A percentile compares a stretch with the other conserved stretches of the same genome.
These are phyloP conservation scores for Volucella bombylans DNA, from an alignment of 2,888 invertebrate species.

Conservation along the genomic window DNA sequence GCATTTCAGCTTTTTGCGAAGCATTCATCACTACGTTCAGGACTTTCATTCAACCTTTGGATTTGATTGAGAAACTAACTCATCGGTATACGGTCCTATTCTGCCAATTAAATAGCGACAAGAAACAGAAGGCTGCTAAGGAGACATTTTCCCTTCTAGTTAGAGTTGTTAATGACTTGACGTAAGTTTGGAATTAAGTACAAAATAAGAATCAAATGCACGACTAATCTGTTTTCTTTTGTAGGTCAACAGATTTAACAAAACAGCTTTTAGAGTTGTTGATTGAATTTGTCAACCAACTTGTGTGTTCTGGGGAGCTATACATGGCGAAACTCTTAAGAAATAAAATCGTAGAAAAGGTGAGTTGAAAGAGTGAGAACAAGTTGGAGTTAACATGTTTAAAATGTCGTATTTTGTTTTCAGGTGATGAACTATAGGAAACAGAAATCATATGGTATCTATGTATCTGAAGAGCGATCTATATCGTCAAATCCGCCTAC, in stretches of 20 bases:
- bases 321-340: constrained; percentile 94
- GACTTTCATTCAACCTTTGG: constrained; percentile 94
- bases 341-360: constrained; percentile 95
- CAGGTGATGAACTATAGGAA: constrained; percentile 80
- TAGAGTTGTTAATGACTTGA: constrained; percentile 96
- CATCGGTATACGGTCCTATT: constrained; percentile 86
- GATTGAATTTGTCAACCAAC: constrained; percentile 96
- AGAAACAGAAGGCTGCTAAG: constrained; percentile 89
- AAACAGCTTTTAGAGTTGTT: constrained; percentile 90
- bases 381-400: not conserved
- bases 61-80: constrained; percentile 92
- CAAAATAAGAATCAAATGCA: not conserved
- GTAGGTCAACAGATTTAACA: constrained; percentile 92
- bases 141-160: constrained; percentile 96
- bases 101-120: constrained; percentile 85
- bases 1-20: constrained; percentile 85
- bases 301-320: constrained; percentile 95
- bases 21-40: constrained; percentile 99
- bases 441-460: constrained; percentile 77
- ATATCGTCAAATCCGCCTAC: constrained; percentile 85
- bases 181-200: constrained; percentile 86
- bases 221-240: constrained; percentile 74
- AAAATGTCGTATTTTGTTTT: constrained; percentile 2
- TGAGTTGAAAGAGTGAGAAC: constrained; percentile 76
- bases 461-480: constrained; percentile 83